Base-by-base conservation (phyloP, 2,888 invertebrate species). In the Rhodophaea formosa region DNA sequence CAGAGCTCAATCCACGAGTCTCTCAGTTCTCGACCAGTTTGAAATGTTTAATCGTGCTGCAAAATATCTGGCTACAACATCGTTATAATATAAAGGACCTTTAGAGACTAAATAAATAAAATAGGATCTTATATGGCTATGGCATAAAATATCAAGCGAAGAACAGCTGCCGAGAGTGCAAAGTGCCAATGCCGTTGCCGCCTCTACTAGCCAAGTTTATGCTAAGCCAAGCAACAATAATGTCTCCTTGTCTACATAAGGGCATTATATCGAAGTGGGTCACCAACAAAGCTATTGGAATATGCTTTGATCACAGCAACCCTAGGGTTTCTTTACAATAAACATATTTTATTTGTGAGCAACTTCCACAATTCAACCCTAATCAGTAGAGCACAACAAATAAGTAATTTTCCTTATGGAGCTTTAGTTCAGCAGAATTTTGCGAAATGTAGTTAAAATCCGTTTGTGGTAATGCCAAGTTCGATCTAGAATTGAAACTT, bases 261-360 rank as follows among this genome's bases (percentile, higher is more conserved):
- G 32, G 51, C 43, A 49, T 52, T 54, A 54, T 59, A 30, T 32
- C 51, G 46, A 58, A 57, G 52, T 60, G 51, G 62, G 62, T 56
- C 62, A 55, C 54, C 51, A 30, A 53, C 53, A 56, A 56, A 42
- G 49, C 47, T 30, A 54, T 57, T 54, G 46, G 47, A 56, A 47
- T 47, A 42, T 39, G 39, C 45, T 29, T 45, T 44, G 39, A 47
- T 56, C 56, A 43, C 49, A 29, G 43, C 42, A 51, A 15, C 56
- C 35, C 42, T 42, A 56, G 16, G 16, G 14, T 16, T 56, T 56
- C 56, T 56, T 49, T 49, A 29, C 35, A 15, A 16, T 55, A 39
- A n/a, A 45, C 29, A 15, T 49, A 30, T 32, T n/a, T n/a, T 45
- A 30, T 30, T 53, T 14, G 1, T 15, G 1, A 15, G n/a, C 23